phyloP scores from a whole-genome alignment of 2,797 vertebrate genomes.

The Cyclopterus lumpus region DNA sequence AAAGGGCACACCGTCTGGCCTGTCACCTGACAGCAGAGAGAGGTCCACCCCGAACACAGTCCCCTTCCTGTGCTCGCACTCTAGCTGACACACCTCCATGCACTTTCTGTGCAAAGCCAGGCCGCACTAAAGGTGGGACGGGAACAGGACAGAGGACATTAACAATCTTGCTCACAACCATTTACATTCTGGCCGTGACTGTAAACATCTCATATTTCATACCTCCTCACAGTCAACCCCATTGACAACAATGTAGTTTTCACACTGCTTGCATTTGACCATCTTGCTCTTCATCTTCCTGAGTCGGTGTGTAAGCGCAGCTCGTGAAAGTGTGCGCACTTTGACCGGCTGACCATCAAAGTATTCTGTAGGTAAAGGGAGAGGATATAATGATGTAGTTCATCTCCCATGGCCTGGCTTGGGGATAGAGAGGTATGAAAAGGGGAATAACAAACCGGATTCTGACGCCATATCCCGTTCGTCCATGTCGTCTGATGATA shows the following conservation, averaged over 20 bases:
- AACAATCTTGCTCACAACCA: not conserved
- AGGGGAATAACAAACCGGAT: conserved; percentile 72
- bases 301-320: conserved; percentile 89
- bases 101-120: conserved; percentile 94
- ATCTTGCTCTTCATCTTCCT: conserved; percentile 89
- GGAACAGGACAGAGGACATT: not conserved
- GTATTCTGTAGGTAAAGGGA: conserved; percentile 60
- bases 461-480: conserved; percentile 86
- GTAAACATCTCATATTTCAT: conserved; percentile 14
- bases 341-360: conserved; percentile 70
- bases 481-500: conserved; percentile 91
- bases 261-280: conserved; percentile 93
- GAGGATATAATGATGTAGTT: not conserved
- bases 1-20: conserved; percentile 88
- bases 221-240: conserved; percentile 97
- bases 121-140: conserved; percentile 82
- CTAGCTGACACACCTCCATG: conserved; percentile 88
- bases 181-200: not conserved
- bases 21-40: conserved; percentile 80
- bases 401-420: not conserved
- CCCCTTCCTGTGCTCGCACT: conserved; percentile 88
- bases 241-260: conserved; percentile 90
- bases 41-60: conserved; percentile 89
- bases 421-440: not conserved
- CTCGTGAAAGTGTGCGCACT: conserved; percentile 82